Evolutionary conservation across 2,113 vertebrate genomes (phyloP), one percentile per base, ranked within the genome.

Genomic region (Corynorhinus townsendii): DNA sequence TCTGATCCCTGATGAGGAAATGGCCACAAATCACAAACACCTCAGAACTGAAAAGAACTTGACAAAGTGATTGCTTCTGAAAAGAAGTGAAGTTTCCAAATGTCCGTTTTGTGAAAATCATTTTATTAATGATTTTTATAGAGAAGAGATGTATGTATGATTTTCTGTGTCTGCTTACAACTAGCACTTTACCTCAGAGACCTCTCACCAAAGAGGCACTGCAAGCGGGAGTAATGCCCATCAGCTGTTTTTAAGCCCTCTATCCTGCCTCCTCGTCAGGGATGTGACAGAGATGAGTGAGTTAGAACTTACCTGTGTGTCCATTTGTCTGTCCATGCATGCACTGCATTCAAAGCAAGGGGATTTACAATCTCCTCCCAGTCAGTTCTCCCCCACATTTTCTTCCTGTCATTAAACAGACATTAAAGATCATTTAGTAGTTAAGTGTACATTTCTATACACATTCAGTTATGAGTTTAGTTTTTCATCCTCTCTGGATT

Each of bases 161-260:
- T 24, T 33, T 73, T 56, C 35, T 62, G 2, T 16, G 7, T 76
- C 38, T 85, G 54, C 54, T 45, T 49, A 35, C 89, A 89, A 30
- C 3, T 15, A 35, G 20, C 9, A 26, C 5, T 52, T 91, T 16
- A 24, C 19, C 24, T 68, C 49, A 72, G 24, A 64, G 26, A 69
- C 11, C 12, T 26, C n/a, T 87, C 4, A 7, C 43, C 35, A 33
- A 43, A 26, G 47, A 45, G 26, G 3, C 62, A 22, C 15, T 6
- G 6, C 5, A 28, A 90, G 19, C 38, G 3, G 3, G 26, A 43
- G 3, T 17, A 19, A 5, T 0, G 0, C 1, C 35, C 28, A 4
- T 75, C 12, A 33, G 26, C 59, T 75, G 12, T 4, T 49, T 85
- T 38, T 3, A 40, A 77, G 14, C 6, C 1, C 47, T 47, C 38